Percentiles rank a stretch among this genome's conserved stretches.
Evolutionary conservation across 1,140 invertebrate species (phyloP).

Genomic region (Samia ricini): DNA sequence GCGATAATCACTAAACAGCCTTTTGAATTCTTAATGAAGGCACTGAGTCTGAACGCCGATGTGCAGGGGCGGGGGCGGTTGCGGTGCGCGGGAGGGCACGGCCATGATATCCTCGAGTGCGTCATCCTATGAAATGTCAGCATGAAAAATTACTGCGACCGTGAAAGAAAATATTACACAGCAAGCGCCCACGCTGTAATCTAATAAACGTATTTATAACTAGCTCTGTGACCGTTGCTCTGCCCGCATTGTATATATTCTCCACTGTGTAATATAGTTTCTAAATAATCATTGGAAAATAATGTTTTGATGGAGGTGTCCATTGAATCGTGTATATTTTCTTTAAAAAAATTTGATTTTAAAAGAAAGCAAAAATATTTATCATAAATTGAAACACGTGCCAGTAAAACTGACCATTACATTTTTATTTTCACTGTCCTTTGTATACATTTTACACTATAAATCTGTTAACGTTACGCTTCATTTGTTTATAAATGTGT

Average conservation of each 20-base stretch:
- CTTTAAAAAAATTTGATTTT: too few species aligned
- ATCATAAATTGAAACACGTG: too few species aligned
- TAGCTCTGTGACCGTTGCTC: too few species aligned
- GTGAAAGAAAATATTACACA: background rate
- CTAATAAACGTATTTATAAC: background rate
- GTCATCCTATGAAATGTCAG: background rate
- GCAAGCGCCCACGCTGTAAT: background rate
- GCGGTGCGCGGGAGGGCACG: conserved; percentile 1
- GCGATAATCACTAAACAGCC: conserved; percentile 63
- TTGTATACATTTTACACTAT: background rate
- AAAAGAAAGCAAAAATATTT: too few species aligned
- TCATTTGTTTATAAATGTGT: too few species aligned
- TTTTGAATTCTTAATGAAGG: conserved; percentile 63
- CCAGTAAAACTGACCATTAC: too few species aligned
- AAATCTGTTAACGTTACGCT: background rate
- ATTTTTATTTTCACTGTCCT: too few species aligned
- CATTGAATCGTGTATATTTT: too few species aligned
- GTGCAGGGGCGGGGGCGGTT: conserved; percentile 20
- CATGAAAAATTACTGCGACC: background rate
- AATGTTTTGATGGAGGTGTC: too few species aligned
- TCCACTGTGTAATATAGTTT: too few species aligned
- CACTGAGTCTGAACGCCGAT: conserved; percentile 34
- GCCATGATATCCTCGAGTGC: background rate
- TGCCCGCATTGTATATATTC: too few species aligned
- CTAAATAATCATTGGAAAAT: too few species aligned